phyloP scores from a whole-genome alignment of 2,888 invertebrate genomes.

The Linnaemya vulpina region DNA sequence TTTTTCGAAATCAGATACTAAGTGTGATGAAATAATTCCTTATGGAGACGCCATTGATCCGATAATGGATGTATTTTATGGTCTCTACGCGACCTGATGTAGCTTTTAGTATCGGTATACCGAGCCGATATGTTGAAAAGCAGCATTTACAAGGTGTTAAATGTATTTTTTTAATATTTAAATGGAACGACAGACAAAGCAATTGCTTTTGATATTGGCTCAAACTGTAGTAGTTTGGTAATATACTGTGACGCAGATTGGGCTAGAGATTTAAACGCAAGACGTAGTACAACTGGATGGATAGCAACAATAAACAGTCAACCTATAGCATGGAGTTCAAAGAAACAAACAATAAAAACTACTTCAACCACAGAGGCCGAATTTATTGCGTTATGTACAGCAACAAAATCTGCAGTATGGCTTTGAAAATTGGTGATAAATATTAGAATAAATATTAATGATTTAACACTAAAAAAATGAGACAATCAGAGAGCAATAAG shows the following conservation, averaged over 20 bases:
- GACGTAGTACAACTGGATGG: slow-evolving; percentile 49
- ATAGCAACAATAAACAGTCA: slow-evolving; percentile 38
- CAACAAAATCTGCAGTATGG: slow-evolving; percentile 43
- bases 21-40: slow-evolving; percentile 4
- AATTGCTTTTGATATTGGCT: slow-evolving; percentile 32
- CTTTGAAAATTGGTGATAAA: slow-evolving; percentile 22
- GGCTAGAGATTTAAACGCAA: slow-evolving; percentile 45
- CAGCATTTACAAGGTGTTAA: slow-evolving; percentile 55
- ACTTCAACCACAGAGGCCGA: slow-evolving; percentile 37
- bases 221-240: slow-evolving; percentile 1
- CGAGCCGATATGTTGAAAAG: slow-evolving; percentile 53
- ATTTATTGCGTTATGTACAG: slow-evolving; percentile 36
- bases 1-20: slow-evolving; percentile 16
- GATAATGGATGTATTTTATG: slow-evolving; percentile 52
- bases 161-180: slow-evolving; percentile 52
- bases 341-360: slow-evolving; percentile 53
- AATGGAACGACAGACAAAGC: slow-evolving; percentile 37
- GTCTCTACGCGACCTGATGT: slow-evolving; percentile 43
- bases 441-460: slow-evolving; percentile 4
- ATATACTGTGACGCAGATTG: slow-evolving; percentile 58
- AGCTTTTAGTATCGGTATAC: slow-evolving; percentile 46
- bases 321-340: slow-evolving; percentile 56
- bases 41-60: slow-evolving; percentile 57
- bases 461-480: slow-evolving; percentile 32
- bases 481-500: slow-evolving; percentile 71